Evolutionary conservation across 1,140 invertebrate species (phyloP).

Genomic region (Hestina assimilis): DNA sequence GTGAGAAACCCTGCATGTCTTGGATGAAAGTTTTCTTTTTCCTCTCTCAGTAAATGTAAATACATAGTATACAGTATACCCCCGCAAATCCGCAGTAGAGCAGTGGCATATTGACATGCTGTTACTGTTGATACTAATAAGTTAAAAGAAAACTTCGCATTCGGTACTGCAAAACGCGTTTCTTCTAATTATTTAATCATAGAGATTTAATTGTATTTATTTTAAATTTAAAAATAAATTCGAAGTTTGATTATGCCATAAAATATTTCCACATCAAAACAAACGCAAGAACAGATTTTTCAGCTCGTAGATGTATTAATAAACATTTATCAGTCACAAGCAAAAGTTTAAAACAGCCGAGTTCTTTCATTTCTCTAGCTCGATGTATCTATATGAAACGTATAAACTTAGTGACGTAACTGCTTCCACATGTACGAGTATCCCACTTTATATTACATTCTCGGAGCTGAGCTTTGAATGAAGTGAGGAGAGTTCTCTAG

Average conservation of each 20-base stretch:
- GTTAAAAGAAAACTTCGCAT: too few species aligned
- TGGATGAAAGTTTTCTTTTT: too few species aligned
- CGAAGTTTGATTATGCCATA: neutral
- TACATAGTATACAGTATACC: too few species aligned
- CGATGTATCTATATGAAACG: neutral
- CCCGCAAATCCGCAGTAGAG: too few species aligned
- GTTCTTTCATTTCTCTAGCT: neutral
- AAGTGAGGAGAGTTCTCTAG: conserved; percentile 28
- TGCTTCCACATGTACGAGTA: conserved; percentile 20
- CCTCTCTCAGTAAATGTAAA: too few species aligned
- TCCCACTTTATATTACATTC: conserved; percentile 31
- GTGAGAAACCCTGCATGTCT: too few species aligned
- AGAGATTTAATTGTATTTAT: neutral
- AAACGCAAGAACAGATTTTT: neutral
- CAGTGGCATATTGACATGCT: too few species aligned
- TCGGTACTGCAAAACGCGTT: too few species aligned
- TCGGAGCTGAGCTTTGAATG: conserved; percentile 29
- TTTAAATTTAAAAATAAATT: neutral
- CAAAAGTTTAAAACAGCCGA: neutral
- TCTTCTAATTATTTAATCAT: neutral
- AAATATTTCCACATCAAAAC: neutral
- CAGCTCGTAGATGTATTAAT: neutral
- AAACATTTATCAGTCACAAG: neutral
- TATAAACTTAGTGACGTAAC: conserved; percentile 25
- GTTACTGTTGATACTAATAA: too few species aligned